Base-by-base conservation (phyloP, 2,113 vertebrate genomes). In the Emydocephalus ijimae region DNA sequence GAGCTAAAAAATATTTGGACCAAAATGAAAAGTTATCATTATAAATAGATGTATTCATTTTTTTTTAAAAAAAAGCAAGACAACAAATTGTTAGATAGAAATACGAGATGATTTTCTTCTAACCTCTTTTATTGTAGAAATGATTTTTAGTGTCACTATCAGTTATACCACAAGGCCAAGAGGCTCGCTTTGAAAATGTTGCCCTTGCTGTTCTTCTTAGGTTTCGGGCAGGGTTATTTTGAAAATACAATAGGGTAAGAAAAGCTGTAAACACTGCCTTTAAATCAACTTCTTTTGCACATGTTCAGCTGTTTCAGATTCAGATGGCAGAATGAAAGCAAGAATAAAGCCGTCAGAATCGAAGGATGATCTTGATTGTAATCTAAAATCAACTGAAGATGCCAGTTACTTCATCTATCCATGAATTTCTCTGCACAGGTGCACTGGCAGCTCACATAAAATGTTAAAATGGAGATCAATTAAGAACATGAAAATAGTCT, bases 11-110 rank as follows among this genome's bases (percentile, higher is more conserved):
- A 1, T 90, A 56, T 61, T 69, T 90, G 92, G 48, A 85, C 89
- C 89, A 23, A 29, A 92, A 10, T 89, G 92, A 0, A 93, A 88
- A 90, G 26, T n/a, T 26, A 39, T 59, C 39, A 89, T 39, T 81
- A 90, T 34, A 90, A 85, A 85, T 23, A 64, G 9, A 21, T 12
- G 94, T 5, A 50, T 9, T 64, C 57, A 89, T 48, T 3, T 24
- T 85, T 1, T 87, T 23, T 57, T 92, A 85, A 57, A 24, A 24
- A 24, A 90, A 90, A 59, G 85, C 55, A 91, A 89, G 64, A 56
- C 4, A 45, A 0, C 29, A 29, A 94, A 93, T 56, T 69, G 91
- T 43, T 21, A 87, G 55, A 85, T 45, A 93, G 52, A 90, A 94
- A 93, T n/a, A 3, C 74, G 9, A 92, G 57, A 2, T 34, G 9